A percentile compares a stretch with the other conserved stretches of the same genome.
These are phyloP conservation scores for Eristalinus aeneus DNA, from an alignment of 2,888 invertebrate genomes.

Conservation along the genomic window DNA sequence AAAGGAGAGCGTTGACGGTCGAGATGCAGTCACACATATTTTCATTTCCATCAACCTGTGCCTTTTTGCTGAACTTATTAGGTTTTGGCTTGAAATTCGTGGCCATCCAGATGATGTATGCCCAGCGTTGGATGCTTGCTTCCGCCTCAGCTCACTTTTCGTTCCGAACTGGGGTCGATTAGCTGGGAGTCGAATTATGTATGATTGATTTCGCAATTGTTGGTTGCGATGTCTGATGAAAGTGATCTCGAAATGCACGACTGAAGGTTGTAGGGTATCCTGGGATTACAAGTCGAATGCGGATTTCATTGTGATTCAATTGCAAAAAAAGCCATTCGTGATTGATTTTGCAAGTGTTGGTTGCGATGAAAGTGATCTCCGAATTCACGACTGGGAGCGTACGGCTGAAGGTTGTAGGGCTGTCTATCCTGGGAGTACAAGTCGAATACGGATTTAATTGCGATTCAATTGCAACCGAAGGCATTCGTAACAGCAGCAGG, in stretches of 20 bases:
- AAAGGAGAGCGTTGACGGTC: constrained; percentile 15
- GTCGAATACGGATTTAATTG: not conserved
- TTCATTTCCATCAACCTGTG: constrained; percentile 8
- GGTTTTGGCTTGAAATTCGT: not conserved
- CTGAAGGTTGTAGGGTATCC: not conserved
- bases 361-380: not conserved
- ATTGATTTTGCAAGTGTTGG: not conserved
- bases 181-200: not conserved
- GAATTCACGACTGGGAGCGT: not conserved
- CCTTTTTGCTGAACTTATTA: constrained; percentile 6
- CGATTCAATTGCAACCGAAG: not conserved
- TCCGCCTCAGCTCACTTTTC: not conserved
- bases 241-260: not conserved
- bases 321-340: not conserved
- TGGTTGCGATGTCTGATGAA: not conserved
- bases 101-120: not conserved
- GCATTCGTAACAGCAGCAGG: not conserved
- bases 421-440: not conserved
- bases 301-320: not conserved
- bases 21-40: not conserved
- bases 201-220: not conserved
- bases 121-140: not conserved
- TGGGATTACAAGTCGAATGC: not conserved
- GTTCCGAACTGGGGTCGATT: not conserved
- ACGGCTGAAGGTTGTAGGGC: not conserved